Evolutionary conservation across 2,113 vertebrate species (phyloP), one percentile per base, ranked within the genome.

Genomic region (Prunella himalayana): DNA sequence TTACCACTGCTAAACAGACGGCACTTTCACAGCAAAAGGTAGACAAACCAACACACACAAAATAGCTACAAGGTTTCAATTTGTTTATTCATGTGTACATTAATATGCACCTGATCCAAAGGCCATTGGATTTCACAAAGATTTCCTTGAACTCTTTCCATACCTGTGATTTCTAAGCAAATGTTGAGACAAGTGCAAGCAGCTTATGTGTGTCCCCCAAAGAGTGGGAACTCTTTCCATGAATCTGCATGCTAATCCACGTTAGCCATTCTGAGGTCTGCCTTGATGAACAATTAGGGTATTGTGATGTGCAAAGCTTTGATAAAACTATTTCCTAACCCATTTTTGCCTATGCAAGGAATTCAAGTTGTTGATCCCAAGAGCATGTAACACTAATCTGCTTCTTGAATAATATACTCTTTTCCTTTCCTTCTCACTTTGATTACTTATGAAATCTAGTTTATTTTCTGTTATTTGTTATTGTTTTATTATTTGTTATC

Each of bases 401-500:
- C 18, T 79, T 82, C 63, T 88, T 6, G 1, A 54, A 65, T 56
- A 85, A 64, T 28, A 39, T 8, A 27, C 13, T 68, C 14, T 57
- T 88, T 60, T 42, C 24, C 27, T 59, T 82, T 76, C 60, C 80
- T 93, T 84, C 19, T 90, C 16, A 41, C 25, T 94, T 91, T 88
- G 61, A 93, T 88, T 88, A 91, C 31, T 76, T 87, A 59, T 79
- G 53, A 81, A 92, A 35, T 80, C 37, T 65, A 13, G 9, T 83
- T 92, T 82, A 51, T 45, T 95, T 37, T 45, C 91, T 45, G 65
- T 94, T 90, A 89, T 92, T 90, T 88, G 8, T 59, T 78, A 90
- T 60, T 92, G 44, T 2, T 91, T 91, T 85, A 92, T 88, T 95
- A 94, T 94, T 95, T 95, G 59, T 70, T 91, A 72, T 95, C 94